phyloP scores from a whole-genome alignment of 2,888 invertebrate genomes.

The Polyommatus iphigenia region DNA sequence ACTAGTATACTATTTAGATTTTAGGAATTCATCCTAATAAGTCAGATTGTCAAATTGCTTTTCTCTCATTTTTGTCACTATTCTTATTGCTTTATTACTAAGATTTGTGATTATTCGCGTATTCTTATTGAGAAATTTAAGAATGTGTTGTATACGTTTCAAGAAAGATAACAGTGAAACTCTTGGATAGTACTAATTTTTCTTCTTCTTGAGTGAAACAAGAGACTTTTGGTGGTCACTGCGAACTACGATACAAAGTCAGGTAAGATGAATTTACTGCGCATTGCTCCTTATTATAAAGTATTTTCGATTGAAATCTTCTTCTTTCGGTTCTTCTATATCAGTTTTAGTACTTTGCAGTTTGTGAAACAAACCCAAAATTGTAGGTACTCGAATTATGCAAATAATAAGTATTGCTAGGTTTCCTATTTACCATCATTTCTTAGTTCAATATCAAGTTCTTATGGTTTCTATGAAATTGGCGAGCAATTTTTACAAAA shows the following conservation, averaged over 20 bases:
- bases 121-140: conserved; percentile 6
- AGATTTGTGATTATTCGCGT: not conserved
- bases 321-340: not conserved
- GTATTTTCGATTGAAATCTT: not conserved
- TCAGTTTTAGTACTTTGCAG: not conserved
- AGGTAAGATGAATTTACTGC: conserved; percentile 28
- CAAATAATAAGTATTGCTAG: not conserved
- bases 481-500: not conserved
- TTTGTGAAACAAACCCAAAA: not conserved
- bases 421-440: not conserved
- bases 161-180: not conserved
- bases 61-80: not conserved
- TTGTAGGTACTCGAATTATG: not conserved
- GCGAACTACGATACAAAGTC: conserved; percentile 20
- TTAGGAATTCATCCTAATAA: not conserved
- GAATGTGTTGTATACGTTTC: conserved; percentile 9
- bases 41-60: not conserved
- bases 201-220: not conserved
- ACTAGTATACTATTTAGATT: not conserved
- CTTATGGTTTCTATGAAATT: not conserved
- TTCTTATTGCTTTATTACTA: not conserved
- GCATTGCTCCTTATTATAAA: conserved; percentile 2
- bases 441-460: not conserved
- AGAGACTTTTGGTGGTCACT: conserved; percentile 20
- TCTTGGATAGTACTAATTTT: conserved; percentile 1